Conservation (phyloP, 2,113 vertebrate genomes). For the Candoia aspera region DNA sequence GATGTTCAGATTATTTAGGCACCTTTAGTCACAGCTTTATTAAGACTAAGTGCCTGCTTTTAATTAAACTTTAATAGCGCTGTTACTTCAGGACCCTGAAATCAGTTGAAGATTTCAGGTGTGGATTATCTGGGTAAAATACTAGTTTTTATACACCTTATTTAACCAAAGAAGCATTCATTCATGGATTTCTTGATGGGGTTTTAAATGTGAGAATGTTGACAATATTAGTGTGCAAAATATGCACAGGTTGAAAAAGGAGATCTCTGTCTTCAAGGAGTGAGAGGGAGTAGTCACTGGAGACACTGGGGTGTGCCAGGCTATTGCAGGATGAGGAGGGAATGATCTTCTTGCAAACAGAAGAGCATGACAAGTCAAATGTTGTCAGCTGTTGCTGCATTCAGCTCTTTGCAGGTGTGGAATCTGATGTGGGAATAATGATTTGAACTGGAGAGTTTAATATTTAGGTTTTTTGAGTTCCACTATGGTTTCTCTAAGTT, state of each 20-base stretch:
- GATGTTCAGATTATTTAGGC: neutral
- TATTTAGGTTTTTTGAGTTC: neutral
- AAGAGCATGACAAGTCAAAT: neutral
- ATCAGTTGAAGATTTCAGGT: neutral
- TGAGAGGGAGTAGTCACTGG: neutral
- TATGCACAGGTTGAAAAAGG: neutral
- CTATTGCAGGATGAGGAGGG: neutral
- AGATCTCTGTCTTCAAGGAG: neutral
- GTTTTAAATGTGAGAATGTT: neutral
- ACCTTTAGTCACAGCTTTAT: neutral
- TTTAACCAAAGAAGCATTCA: neutral
- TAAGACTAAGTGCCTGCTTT: neutral
- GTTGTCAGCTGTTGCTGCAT: conserved; percentile 8
- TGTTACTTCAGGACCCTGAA: neutral
- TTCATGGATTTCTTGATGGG: neutral
- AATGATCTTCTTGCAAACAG: neutral
- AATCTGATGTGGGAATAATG: neutral
- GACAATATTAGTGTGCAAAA: neutral
- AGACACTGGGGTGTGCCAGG: conserved; percentile 11
- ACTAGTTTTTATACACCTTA: neutral
- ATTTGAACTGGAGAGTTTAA: conserved; percentile 16
- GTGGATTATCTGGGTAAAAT: neutral
- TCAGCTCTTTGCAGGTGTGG: neutral
- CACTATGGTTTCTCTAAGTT: neutral
- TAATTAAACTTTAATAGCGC: conserved; percentile 15